A percentile compares a stretch with the other conserved stretches of the same genome.
Conservation (phyloP, 2,113 vertebrate genomes). For the Zosterops japonicus region DNA sequence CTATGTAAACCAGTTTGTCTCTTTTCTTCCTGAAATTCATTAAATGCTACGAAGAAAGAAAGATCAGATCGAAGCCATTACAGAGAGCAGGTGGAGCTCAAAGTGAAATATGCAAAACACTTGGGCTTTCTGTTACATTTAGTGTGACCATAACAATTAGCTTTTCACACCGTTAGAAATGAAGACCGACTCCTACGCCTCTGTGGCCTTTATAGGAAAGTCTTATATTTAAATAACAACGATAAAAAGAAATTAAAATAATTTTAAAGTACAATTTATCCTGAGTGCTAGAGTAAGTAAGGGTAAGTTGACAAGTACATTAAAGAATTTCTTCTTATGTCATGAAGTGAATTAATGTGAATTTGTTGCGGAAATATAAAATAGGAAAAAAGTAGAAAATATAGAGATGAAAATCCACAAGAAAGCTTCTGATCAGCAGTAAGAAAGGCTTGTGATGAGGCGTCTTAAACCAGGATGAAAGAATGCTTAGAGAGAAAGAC, state of each 20-base stretch:
- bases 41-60: slow-evolving; percentile 14
- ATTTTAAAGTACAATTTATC: background rate
- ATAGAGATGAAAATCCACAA: background rate
- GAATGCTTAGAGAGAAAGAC: background rate
- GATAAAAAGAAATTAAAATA: background rate
- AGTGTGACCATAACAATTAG: background rate
- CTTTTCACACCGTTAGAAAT: background rate
- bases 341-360: background rate
- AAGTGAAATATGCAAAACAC: background rate
- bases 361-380: background rate
- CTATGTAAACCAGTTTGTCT: background rate
- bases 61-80: background rate
- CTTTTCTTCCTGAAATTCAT: background rate
- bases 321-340: background rate
- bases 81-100: background rate
- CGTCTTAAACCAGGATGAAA: background rate
- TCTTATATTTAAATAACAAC: background rate
- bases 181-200: background rate
- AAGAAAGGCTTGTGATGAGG: background rate
- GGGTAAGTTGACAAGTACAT: background rate
- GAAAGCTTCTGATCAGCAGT: background rate
- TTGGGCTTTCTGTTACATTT: background rate
- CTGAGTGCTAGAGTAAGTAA: background rate
- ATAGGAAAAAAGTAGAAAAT: background rate
- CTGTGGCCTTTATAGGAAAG: background rate